A percentile compares a stretch with the other conserved stretches of the same genome.
phyloP scores from a whole-genome alignment of 2,113 vertebrate species.

The Bubalus kerabau region DNA sequence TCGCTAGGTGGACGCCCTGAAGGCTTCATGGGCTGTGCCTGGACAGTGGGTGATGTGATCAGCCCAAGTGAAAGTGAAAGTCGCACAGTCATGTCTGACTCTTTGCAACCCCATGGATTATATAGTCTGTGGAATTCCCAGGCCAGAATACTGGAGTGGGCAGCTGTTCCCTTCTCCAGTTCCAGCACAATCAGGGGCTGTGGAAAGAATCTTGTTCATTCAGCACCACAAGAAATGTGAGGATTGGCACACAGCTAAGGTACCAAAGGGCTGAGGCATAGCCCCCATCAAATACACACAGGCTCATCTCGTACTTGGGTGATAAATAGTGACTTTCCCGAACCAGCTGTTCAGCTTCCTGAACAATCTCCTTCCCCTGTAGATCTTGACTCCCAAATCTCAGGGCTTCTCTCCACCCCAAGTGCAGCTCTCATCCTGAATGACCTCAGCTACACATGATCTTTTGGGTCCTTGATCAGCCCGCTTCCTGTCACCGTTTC shows the following conservation, averaged over 20 bases:
- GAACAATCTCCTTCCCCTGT: rapidly evolving
- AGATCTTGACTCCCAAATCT: neutral
- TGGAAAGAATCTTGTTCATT: neutral
- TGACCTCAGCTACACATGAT: neutral
- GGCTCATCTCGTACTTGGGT: neutral
- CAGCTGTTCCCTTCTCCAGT: neutral
- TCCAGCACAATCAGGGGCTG: neutral
- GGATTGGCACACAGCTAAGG: neutral
- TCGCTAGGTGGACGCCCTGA: rapidly evolving
- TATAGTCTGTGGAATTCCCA: neutral
- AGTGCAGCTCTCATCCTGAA: no score
- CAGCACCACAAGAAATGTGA: rapidly evolving
- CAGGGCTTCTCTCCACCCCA: neutral
- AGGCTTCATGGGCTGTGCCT: neutral
- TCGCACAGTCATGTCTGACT: neutral
- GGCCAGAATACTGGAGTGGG: neutral
- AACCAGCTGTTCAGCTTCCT: neutral
- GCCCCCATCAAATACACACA: rapidly evolving
- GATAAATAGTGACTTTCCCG: neutral
- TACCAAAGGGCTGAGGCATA: rapidly evolving
- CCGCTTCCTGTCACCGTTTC: neutral
- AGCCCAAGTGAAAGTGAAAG: neutral
- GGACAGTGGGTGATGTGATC: no score
- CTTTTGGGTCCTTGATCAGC: neutral
- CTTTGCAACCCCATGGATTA: neutral